Evolutionary conservation across 1,140 invertebrate species (phyloP).

Genomic region (Drosophila novamexicana): DNA sequence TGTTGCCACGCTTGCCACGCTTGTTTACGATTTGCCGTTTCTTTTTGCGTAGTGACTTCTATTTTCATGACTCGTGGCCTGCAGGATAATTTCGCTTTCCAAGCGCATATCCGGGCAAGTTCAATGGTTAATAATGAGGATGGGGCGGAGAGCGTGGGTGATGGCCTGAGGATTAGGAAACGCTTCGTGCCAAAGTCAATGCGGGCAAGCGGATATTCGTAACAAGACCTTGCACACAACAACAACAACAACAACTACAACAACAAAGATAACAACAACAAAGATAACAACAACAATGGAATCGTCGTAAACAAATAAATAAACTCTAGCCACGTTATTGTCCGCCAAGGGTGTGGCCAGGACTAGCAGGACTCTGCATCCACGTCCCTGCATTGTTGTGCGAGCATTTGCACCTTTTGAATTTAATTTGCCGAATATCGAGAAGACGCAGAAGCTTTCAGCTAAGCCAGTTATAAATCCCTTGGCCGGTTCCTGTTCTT

Average conservation of each 20-base stretch:
- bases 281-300: slow-evolving; percentile 20
- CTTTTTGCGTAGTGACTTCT: slow-evolving; percentile 51
- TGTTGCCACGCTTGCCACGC: neutral
- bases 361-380: neutral
- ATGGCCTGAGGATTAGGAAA: slow-evolving; percentile 41
- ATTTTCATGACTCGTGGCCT: slow-evolving; percentile 35
- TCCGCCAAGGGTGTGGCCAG: slow-evolving; percentile 1
- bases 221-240: slow-evolving; percentile 22
- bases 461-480: slow-evolving; percentile 23
- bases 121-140: slow-evolving; percentile 8
- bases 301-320: slow-evolving; percentile 59
- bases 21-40: slow-evolving; percentile 56
- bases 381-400: neutral
- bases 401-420: slow-evolving; percentile 1
- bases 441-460: slow-evolving; percentile 11
- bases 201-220: slow-evolving; percentile 65
- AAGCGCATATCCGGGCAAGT: slow-evolving; percentile 65
- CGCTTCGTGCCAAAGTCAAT: slow-evolving; percentile 57
- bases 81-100: slow-evolving; percentile 57
- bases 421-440: slow-evolving; percentile 18
- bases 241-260: slow-evolving; percentile 8
- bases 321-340: slow-evolving; percentile 46
- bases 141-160: neutral
- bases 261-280: slow-evolving; percentile 7
- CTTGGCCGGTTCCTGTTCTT: slow-evolving; percentile 20